Percentiles rank a stretch among this genome's conserved stretches.
Evolutionary conservation across 2,888 invertebrate genomes (phyloP).

Genomic region (Dermolepida albohirtum): DNA sequence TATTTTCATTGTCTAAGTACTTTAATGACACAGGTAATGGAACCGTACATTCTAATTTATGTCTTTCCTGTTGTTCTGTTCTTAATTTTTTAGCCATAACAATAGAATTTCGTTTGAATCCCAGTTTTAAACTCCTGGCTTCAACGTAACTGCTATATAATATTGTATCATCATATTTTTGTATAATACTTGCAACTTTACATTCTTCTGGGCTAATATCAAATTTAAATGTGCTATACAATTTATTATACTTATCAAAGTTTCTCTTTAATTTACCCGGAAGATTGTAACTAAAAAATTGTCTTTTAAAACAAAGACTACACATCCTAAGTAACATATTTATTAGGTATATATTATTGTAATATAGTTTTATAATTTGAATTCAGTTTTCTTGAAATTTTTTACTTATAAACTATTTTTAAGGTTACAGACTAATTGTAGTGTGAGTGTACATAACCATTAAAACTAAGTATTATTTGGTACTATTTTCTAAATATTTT

Average conservation of each 20-base stretch:
- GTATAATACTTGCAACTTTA: conserved; percentile 45
- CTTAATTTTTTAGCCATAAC: conserved; percentile 43
- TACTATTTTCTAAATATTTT: no score
- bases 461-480: no score
- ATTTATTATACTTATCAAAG: not conserved
- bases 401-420: no score
- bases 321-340: conserved; percentile 13
- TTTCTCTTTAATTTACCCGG: not conserved
- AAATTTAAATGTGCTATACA: not conserved
- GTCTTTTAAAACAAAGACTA: conserved; percentile 11
- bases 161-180: conserved; percentile 58
- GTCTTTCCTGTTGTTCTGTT: conserved; percentile 45
- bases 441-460: no score
- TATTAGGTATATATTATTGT: not conserved
- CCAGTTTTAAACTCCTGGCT: conserved; percentile 52
- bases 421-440: no score
- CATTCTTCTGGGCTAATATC: not conserved
- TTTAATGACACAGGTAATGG: conserved; percentile 69
- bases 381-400: no score
- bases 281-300: not conserved
- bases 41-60: conserved; percentile 45
- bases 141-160: conserved; percentile 64
- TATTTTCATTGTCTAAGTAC: conserved; percentile 65
- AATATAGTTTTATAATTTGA: conserved; percentile 1
- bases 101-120: conserved; percentile 49